phyloP scores from a whole-genome alignment of 2,797 vertebrate species.

The Vespertilio murinus region DNA sequence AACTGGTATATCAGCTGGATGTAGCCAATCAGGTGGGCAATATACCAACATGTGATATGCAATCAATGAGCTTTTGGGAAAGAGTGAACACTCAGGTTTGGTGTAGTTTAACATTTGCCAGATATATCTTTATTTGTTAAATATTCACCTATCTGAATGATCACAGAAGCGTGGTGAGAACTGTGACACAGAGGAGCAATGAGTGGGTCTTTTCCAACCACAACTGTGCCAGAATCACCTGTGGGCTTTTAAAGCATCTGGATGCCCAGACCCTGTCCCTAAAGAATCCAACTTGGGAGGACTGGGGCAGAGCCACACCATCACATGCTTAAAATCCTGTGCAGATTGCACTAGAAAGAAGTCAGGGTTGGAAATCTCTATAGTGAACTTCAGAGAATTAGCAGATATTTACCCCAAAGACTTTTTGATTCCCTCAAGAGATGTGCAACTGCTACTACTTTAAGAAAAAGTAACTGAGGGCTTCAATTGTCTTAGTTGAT shows the following conservation, averaged over 20 bases:
- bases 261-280: not conserved
- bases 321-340: not conserved
- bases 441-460: conserved; percentile 19
- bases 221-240: not conserved
- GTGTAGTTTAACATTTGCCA: not conserved
- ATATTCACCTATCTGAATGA: not conserved
- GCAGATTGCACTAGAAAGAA: not conserved
- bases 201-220: not conserved
- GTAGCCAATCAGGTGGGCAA: not conserved
- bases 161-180: not conserved
- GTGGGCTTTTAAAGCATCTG: not conserved
- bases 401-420: conserved; percentile 4
- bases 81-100: not conserved
- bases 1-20: not conserved
- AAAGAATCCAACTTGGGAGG: not conserved
- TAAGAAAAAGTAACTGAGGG: conserved; percentile 49
- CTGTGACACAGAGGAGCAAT: not conserved
- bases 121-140: not conserved
- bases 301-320: not conserved
- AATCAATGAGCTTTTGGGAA: not conserved
- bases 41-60: not conserved
- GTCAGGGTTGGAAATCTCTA: not conserved
- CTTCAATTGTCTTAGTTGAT: conserved; percentile 53
- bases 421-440: conserved; percentile 2
- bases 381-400: conserved; percentile 7